Evolutionary conservation across 92 coral and sea anemone species (phyloP).

Genomic region (Zoanthus solanderi): DNA sequence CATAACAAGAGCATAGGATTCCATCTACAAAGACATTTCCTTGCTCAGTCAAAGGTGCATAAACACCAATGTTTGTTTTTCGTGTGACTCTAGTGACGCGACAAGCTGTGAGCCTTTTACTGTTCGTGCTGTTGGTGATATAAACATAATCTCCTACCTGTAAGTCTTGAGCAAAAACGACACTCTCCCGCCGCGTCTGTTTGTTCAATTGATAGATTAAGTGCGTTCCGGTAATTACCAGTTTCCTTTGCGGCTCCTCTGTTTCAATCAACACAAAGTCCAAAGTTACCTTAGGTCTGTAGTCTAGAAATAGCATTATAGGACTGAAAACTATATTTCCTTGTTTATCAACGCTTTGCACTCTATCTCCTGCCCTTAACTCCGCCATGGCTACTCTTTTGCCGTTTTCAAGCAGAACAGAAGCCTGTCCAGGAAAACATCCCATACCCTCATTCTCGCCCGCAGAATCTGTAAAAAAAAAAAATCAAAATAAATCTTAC

Average conservation of each 20-base stretch:
- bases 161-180: slow-evolving; percentile 69
- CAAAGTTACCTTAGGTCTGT: slow-evolving; percentile 64
- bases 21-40: slow-evolving; percentile 90
- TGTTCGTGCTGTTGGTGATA: slow-evolving; percentile 55
- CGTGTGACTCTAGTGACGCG: slow-evolving; percentile 63
- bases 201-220: slow-evolving; percentile 89
- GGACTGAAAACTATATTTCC: slow-evolving; percentile 82
- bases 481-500: slow-evolving; percentile 7
- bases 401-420: slow-evolving; percentile 71
- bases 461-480: slow-evolving; percentile 55
- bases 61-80: slow-evolving; percentile 65
- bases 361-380: slow-evolving; percentile 73
- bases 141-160: slow-evolving; percentile 83
- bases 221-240: slow-evolving; percentile 87
- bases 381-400: slow-evolving; percentile 65
- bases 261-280: slow-evolving; percentile 72
- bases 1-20: slow-evolving; percentile 90
- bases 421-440: slow-evolving; percentile 75
- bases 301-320: slow-evolving; percentile 87
- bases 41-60: slow-evolving; percentile 95
- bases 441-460: slow-evolving; percentile 41
- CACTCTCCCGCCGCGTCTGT: slow-evolving; percentile 73
- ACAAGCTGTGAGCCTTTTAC: slow-evolving; percentile 69
- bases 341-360: slow-evolving; percentile 63
- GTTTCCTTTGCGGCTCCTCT: slow-evolving; percentile 68